phyloP scores from a whole-genome alignment of 2,888 invertebrate species.

The Trachelus troglodyta region DNA sequence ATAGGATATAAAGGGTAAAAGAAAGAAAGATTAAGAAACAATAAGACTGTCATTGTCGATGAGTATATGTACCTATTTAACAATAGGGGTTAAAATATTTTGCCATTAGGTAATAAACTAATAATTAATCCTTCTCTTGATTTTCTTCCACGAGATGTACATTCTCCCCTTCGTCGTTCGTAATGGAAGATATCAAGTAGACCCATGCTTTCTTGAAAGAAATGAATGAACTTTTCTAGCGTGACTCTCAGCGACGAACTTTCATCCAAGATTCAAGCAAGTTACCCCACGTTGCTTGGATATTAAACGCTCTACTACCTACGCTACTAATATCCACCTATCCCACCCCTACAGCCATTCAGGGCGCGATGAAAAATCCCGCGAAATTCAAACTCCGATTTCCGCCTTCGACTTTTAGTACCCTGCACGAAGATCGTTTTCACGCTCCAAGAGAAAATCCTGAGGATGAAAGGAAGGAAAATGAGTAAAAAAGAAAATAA shows the following conservation, averaged over 20 bases:
- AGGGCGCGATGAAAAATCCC: neutral
- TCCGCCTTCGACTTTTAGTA: neutral
- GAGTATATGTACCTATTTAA: neutral
- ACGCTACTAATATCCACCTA: neutral
- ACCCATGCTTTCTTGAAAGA: neutral
- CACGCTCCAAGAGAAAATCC: neutral
- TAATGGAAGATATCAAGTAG: neutral
- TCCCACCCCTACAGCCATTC: neutral
- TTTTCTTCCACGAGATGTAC: neutral
- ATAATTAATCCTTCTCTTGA: neutral
- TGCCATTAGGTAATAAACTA: neutral
- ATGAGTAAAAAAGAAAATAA: slow-evolving; percentile 4
- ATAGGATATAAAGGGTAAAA: neutral
- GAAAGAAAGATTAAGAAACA: neutral
- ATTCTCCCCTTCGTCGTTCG: neutral
- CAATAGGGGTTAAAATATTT: neutral
- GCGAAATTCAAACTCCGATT: neutral
- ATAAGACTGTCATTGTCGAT: neutral
- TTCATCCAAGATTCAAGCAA: neutral
- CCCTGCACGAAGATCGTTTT: neutral
- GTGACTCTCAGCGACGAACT: neutral
- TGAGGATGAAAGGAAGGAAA: slow-evolving; percentile 6
- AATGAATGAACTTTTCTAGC: neutral
- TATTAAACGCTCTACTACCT: neutral
- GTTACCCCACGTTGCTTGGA: neutral